Evolutionary conservation across 2,113 vertebrate species (phyloP), one percentile per base, ranked within the genome.

Genomic region (Melanotaenia duboulayi): DNA sequence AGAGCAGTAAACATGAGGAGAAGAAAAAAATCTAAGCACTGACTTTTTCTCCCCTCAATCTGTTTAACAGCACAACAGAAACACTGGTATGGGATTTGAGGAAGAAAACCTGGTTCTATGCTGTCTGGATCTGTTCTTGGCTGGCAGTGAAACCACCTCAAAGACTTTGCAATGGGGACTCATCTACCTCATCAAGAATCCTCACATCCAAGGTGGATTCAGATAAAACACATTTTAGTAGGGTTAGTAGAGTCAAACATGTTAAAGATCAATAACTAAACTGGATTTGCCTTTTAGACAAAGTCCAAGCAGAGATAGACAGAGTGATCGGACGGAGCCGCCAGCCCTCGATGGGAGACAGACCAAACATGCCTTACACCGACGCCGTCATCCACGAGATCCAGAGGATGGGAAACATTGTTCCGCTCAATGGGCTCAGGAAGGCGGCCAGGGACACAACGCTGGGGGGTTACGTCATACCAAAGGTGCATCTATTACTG

Each of bases 61-160:
- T 75, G 19, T 22, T 20, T 5, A 4, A 67, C 75, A 92, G 87
- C 64, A 82, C 3, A 51, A 51, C 46, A 42, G 22, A 49, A 69
- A 83, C 25, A 44, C 24, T 1, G 2, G 50, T 3, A 24, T 74
- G 6, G 92, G 88, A 3, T 97, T 95, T 75, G 81, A 93, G 0
- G 94, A 97, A 10, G 87, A 84, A 10, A 96, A 97, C 76, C 37
- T 95, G 67, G 78, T 96, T 24, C 92, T 95, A 59, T 96, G 96
- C 62, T 91, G 93, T 40, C 89, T 97, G 9, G 97, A 99, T 90
- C 90, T 98, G 78, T 94, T 97, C 78, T 90, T 97, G 84, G 97
- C 97, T 0, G 97, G 97, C 0, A 97, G 95, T 1, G 97, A 98
- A 83, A 97, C 97, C 48, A 96, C 95, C 0, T 94, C 95, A 0